Conservation (phyloP, 2,797 vertebrate species). For the Odontamblyopus lacepedii region DNA sequence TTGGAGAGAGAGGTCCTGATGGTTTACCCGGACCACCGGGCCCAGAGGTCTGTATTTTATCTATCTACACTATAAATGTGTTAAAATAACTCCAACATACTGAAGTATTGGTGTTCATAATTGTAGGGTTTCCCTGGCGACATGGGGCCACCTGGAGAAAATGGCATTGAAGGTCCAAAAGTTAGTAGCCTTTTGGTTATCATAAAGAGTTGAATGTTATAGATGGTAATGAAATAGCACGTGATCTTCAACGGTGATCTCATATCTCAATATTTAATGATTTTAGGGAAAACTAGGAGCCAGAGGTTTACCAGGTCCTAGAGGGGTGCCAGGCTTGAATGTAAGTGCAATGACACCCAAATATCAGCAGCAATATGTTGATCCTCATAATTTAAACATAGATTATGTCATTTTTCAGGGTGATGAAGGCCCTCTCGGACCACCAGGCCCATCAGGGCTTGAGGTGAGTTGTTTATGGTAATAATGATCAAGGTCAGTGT, state of each 20-base stretch:
- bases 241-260: background rate
- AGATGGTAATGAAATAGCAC: background rate
- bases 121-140: conserved; percentile 95
- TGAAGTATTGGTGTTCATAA: conserved; percentile 28
- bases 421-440: conserved; percentile 92
- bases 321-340: conserved; percentile 89
- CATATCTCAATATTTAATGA: background rate
- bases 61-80: background rate
- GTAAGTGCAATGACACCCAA: conserved; percentile 66
- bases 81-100: background rate
- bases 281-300: conserved; percentile 89
- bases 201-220: background rate
- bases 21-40: conserved; percentile 89
- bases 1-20: conserved; percentile 87
- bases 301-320: conserved; percentile 93
- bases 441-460: conserved; percentile 86
- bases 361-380: conserved; percentile 29
- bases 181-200: conserved; percentile 68
- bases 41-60: conserved; percentile 83
- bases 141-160: conserved; percentile 95
- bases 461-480: conserved; percentile 82
- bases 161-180: conserved; percentile 93
- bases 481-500: background rate
- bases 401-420: conserved; percentile 79
- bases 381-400: conserved; percentile 36